Percentiles rank a stretch among this genome's conserved stretches.
phyloP scores from a whole-genome alignment of 2,797 vertebrate species.

The Myotis daubentonii region DNA sequence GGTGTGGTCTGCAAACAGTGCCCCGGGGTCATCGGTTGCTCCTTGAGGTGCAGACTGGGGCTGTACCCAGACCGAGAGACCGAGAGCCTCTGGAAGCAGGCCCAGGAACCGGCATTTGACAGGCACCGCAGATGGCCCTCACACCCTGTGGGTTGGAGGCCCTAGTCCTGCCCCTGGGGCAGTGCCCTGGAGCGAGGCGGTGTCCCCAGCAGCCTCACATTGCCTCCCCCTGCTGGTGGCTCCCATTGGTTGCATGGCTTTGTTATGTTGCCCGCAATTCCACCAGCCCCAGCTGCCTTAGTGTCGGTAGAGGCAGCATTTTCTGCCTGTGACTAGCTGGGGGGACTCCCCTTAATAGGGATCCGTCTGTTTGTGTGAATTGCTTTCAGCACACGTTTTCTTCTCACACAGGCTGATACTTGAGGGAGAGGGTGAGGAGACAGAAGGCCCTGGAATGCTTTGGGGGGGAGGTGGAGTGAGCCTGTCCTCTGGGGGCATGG shows the following conservation, averaged over 20 bases:
- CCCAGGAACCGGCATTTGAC: neutral
- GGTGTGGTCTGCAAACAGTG: neutral
- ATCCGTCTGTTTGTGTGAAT: neutral
- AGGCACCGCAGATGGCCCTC: neutral
- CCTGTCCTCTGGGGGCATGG: neutral
- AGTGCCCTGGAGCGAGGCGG: neutral
- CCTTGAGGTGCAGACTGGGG: fast-evolving
- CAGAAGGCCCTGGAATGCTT: neutral
- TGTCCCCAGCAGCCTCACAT: neutral
- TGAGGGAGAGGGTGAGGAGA: neutral
- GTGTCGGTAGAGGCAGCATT: neutral
- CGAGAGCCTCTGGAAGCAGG: neutral
- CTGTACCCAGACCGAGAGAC: neutral
- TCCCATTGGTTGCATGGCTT: neutral
- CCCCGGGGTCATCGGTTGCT: neutral
- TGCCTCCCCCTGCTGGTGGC: fast-evolving
- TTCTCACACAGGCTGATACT: neutral
- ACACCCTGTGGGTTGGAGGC: neutral
- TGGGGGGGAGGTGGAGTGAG: neutral
- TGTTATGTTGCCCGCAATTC: neutral
- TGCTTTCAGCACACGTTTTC: neutral
- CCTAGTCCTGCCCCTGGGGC: neutral
- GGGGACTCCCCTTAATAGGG: neutral
- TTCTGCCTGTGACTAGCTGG: neutral
- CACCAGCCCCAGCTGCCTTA: neutral